These are phyloP conservation scores for Megaceryle torquata DNA, from an alignment of 2,113 vertebrate species.

Conservation along the genomic window DNA sequence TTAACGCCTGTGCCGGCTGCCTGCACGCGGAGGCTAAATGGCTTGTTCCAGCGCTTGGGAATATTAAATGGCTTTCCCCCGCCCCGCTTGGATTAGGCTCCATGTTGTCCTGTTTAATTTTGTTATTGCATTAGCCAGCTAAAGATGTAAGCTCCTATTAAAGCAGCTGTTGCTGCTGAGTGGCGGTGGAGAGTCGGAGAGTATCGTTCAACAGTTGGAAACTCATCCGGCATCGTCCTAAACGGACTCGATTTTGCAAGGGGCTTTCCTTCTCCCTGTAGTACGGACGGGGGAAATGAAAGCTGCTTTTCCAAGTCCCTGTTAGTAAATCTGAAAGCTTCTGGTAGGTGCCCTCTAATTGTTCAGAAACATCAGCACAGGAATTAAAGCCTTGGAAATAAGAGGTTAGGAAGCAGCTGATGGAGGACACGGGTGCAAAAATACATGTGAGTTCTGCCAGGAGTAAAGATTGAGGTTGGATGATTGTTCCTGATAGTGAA, in stretches of 20 bases:
- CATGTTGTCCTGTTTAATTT: slow-evolving; percentile 19
- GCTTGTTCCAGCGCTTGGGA: not conserved
- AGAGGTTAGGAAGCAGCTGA: not conserved
- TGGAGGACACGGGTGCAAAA: not conserved
- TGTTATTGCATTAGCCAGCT: not conserved
- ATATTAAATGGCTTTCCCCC: not conserved
- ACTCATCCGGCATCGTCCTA: not conserved
- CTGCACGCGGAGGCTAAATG: not conserved
- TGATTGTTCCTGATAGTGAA: not conserved
- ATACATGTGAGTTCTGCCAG: not conserved
- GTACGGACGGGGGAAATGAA: not conserved
- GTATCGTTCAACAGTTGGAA: not conserved
- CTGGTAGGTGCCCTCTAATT: not conserved
- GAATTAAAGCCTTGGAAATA: slow-evolving; percentile 7
- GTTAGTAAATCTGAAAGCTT: not conserved
- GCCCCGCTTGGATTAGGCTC: not conserved
- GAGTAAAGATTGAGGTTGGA: not conserved
- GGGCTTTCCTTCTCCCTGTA: not conserved
- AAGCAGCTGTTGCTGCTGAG: slow-evolving; percentile 13
- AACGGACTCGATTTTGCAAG: not conserved
- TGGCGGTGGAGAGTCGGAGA: not conserved
- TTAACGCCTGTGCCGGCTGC: not conserved
- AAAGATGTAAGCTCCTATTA: not conserved
- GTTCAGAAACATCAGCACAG: not conserved
- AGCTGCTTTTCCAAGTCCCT: not conserved